Conservation (phyloP, 2,888 invertebrate species). For the Hemithea aestivaria region DNA sequence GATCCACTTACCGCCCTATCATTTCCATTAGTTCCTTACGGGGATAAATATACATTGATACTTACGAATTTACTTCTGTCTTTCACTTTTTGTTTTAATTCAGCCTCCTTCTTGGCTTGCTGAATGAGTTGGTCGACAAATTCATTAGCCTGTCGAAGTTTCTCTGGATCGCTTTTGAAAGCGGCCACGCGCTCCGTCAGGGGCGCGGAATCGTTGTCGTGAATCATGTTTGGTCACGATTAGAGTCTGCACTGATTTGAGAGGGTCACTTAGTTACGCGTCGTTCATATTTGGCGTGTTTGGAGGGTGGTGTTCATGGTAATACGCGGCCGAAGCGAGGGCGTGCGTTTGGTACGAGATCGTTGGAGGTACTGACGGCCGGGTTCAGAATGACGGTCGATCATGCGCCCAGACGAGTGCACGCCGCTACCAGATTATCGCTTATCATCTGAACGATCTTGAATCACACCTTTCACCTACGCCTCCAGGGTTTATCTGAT, state of each 20-base stretch:
- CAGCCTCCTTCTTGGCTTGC: slow-evolving; percentile 80
- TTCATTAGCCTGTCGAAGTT: slow-evolving; percentile 77
- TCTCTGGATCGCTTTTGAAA: slow-evolving; percentile 80
- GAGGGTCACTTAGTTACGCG: slow-evolving; percentile 24
- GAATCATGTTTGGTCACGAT: slow-evolving; percentile 52
- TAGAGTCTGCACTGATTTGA: slow-evolving; percentile 5
- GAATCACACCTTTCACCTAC: slow-evolving; percentile 19
- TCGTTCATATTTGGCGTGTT: slow-evolving; percentile 34
- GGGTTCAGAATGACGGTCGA: slow-evolving; percentile 48
- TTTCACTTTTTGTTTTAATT: slow-evolving; percentile 77
- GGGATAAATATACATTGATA: slow-evolving; percentile 73
- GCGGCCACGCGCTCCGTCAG: slow-evolving; percentile 74
- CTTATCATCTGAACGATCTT: slow-evolving; percentile 48
- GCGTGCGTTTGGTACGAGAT: slow-evolving; percentile 42
- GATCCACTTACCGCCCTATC: slow-evolving; percentile 76
- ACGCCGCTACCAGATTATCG: slow-evolving; percentile 46
- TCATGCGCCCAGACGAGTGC: slow-evolving; percentile 61
- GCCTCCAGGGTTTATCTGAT: slow-evolving; percentile 11
- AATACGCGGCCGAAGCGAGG: slow-evolving; percentile 10
- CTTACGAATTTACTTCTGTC: slow-evolving; percentile 79
- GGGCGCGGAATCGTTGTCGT: slow-evolving; percentile 55
- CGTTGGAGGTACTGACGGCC: slow-evolving; percentile 50
- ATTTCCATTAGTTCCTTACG: slow-evolving; percentile 61
- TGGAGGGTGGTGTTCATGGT: slow-evolving; percentile 50
- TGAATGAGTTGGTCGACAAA: slow-evolving; percentile 81